Evolutionary conservation across 2,888 invertebrate species (phyloP).

Genomic region (Rhodophaea formosa): DNA sequence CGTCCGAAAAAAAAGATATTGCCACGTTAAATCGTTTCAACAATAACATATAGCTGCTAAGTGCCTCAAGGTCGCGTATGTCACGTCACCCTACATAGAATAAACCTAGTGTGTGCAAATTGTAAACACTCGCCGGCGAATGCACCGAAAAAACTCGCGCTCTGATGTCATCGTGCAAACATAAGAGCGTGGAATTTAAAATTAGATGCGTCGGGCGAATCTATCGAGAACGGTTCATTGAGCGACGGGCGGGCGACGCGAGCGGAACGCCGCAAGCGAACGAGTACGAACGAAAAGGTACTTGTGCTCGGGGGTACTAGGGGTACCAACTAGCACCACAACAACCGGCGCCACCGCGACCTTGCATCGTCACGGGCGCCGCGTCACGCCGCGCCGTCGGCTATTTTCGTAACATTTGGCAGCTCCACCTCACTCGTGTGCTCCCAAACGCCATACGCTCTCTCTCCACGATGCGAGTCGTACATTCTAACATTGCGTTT

Average conservation of each 20-base stretch:
- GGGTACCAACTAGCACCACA: conserved; percentile 17
- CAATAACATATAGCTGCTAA: conserved; percentile 34
- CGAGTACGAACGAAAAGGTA: conserved; percentile 75
- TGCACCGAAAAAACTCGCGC: conserved; percentile 68
- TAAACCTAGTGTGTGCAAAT: conserved; percentile 60
- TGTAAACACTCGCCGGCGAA: conserved; percentile 69
- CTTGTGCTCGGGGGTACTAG: conserved; percentile 18
- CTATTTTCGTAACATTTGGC: conserved; percentile 79
- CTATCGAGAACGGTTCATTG: conserved; percentile 71
- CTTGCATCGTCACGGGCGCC: conserved; percentile 70
- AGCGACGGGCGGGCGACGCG: conserved; percentile 77
- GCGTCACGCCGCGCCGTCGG: conserved; percentile 70
- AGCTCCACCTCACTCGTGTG: conserved; percentile 55
- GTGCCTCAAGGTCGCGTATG: conserved; percentile 46
- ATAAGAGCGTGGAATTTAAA: conserved; percentile 71
- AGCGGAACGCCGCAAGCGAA: conserved; percentile 73
- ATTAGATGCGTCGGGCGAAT: conserved; percentile 70
- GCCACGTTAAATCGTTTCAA: background rate
- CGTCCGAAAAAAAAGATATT: background rate
- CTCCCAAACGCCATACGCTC: conserved; percentile 47
- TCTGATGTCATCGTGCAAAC: conserved; percentile 78
- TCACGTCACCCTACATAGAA: conserved; percentile 56
- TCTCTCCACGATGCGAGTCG: conserved; percentile 43
- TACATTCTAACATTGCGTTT: conserved; percentile 49
- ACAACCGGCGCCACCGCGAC: conserved; percentile 52